These are phyloP conservation scores for Dendrolimus pini DNA, from an alignment of 2,888 invertebrate species.

Conservation along the genomic window DNA sequence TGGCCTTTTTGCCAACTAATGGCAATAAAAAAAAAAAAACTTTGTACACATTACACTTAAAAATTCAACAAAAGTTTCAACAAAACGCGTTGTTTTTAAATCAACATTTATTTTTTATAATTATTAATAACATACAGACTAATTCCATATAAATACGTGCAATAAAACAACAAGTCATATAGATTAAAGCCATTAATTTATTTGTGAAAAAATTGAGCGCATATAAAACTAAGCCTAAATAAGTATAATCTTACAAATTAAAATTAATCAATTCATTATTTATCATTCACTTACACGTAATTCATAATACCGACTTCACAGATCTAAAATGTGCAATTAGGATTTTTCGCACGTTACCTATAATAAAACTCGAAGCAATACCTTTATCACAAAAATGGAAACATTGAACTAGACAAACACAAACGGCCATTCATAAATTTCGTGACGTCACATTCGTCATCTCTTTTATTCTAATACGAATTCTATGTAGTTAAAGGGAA, in stretches of 20 bases:
- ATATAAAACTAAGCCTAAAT: slow-evolving; percentile 55
- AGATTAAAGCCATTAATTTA: slow-evolving; percentile 62
- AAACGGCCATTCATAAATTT: too few relatives aligned
- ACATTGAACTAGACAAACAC: slow-evolving; percentile 1
- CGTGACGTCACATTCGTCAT: too few relatives aligned
- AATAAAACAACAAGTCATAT: slow-evolving; percentile 15
- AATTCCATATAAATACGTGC: too few relatives aligned
- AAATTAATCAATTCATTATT: slow-evolving; percentile 29
- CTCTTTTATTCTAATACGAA: too few relatives aligned
- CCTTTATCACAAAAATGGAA: not conserved
- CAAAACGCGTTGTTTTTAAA: too few relatives aligned
- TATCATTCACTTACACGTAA: slow-evolving; percentile 28
- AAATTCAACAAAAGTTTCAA: too few relatives aligned
- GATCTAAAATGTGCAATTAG: slow-evolving; percentile 5
- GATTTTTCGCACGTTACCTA: not conserved
- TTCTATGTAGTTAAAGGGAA: too few relatives aligned
- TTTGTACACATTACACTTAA: too few relatives aligned
- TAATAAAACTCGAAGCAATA: not conserved
- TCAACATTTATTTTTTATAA: too few relatives aligned
- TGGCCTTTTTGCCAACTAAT: too few relatives aligned
- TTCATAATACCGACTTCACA: slow-evolving; percentile 14
- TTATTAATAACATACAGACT: too few relatives aligned
- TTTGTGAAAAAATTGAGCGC: slow-evolving; percentile 72
- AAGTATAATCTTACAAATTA: slow-evolving; percentile 27
- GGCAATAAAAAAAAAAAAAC: too few relatives aligned